Evolutionary conservation across 2,888 invertebrate species (phyloP).

Genomic region (Stenodera caucasica): DNA sequence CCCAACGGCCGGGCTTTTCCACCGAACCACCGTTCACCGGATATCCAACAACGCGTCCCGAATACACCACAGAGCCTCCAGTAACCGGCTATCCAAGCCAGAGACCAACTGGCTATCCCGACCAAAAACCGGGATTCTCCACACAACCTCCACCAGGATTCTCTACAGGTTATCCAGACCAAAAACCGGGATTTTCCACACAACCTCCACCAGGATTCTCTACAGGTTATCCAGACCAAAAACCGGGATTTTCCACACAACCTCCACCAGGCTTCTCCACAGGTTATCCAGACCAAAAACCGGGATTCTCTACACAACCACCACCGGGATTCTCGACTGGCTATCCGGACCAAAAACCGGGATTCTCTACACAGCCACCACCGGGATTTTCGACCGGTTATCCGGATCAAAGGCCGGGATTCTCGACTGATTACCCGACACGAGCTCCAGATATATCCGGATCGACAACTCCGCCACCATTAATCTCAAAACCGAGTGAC

Average conservation of each 20-base stretch:
- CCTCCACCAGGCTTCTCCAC: conserved; percentile 29
- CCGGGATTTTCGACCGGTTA: conserved; percentile 17
- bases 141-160: conserved; percentile 25
- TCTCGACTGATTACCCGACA: conserved; percentile 1
- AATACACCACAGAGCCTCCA: conserved; percentile 4
- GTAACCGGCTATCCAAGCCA: conserved; percentile 46
- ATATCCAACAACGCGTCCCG: conserved; percentile 17
- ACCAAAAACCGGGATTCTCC: conserved; percentile 34
- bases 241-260: conserved; percentile 39
- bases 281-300: conserved; percentile 12
- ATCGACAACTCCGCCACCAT: conserved; percentile 23
- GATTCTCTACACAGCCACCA: conserved; percentile 40
- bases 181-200: conserved; percentile 16
- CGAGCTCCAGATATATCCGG: not conserved
- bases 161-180: conserved; percentile 15
- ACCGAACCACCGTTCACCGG: conserved; percentile 35
- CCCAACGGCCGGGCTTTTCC: conserved; percentile 24
- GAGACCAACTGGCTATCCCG: conserved; percentile 37
- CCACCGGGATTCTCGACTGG: conserved; percentile 24
- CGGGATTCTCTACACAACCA: conserved; percentile 21
- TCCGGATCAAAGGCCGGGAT: conserved; percentile 14
- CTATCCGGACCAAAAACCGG: conserved; percentile 33
- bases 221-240: conserved; percentile 30
- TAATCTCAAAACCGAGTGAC: not conserved
- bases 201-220: conserved; percentile 20